A percentile compares a stretch with the other conserved stretches of the same genome.
phyloP scores from a whole-genome alignment of 2,888 invertebrate species.

The Calameuta idolon region DNA sequence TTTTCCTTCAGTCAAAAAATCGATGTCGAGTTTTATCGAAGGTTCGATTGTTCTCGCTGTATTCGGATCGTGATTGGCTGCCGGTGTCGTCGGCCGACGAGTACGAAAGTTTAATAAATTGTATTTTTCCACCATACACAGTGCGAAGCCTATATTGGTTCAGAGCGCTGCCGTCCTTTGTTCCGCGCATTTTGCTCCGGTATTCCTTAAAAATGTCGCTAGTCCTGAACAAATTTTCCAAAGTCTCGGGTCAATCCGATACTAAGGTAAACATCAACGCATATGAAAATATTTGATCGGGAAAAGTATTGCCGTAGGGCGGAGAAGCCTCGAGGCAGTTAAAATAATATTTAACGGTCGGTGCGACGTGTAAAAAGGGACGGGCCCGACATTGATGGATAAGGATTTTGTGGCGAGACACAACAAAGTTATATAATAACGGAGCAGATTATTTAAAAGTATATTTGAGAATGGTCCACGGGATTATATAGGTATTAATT shows the following conservation, averaged over 20 bases:
- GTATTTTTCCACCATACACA: too few relatives aligned
- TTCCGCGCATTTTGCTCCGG: too few relatives aligned
- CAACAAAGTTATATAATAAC: not conserved
- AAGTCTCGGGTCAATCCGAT: not conserved
- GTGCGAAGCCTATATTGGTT: too few relatives aligned
- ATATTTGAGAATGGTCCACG: not conserved
- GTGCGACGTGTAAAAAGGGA: conserved; percentile 1
- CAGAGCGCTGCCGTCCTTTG: too few relatives aligned
- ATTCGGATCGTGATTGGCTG: too few relatives aligned
- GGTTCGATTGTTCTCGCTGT: too few relatives aligned
- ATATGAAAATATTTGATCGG: not conserved
- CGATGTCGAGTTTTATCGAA: too few relatives aligned
- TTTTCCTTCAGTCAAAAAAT: too few relatives aligned
- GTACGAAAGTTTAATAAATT: too few relatives aligned
- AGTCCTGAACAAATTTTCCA: not conserved
- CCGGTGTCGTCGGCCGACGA: too few relatives aligned
- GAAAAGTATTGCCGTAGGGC: not conserved
- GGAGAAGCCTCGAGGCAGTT: not conserved
- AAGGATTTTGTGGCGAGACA: conserved; percentile 3
- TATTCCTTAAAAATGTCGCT: not conserved
- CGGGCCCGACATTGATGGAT: not conserved
- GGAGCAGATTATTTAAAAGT: not conserved
- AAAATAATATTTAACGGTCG: not conserved
- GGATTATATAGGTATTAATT: not conserved
- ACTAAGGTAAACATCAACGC: not conserved